Base-by-base conservation (phyloP, 2,797 vertebrate species). In the Sebastes matsubarae region DNA sequence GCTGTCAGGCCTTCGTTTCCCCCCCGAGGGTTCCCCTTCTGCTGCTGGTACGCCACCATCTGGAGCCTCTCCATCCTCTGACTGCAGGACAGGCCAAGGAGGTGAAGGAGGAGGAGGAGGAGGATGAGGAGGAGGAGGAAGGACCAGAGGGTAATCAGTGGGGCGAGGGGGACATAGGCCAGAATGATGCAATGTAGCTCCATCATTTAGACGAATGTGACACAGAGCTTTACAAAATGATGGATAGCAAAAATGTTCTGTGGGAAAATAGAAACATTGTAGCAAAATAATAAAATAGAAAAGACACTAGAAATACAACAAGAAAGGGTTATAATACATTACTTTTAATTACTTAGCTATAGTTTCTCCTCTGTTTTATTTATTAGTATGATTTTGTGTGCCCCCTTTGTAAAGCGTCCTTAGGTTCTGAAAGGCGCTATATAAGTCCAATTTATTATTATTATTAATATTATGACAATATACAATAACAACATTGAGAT, bases 31-130 rank as follows among this genome's bases (percentile, higher is more conserved):
- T 68, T 2, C 36, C 74, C 88, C 89, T 86, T 87, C 88, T 92
- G 87, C 84, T 84, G 85, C 74, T 64, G 84, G 72, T 78, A 8
- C 69, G 54, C 2, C 6, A 83, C 92, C 89, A 92, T 92, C 91
- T 93, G 92, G 83, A 87, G 66, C 69, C 66, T 72, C 63, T 70
- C 77, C 36, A 13, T 81, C 75, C 27, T 72, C 71, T 12, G 29
- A 42, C 78, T 9, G 8, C 71, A 65, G 77, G 68, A 58, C 42
- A 42, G 1, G 61, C 30, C 58, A 52, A 75, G 63, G 55, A 68
- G 78, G 65, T 8, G 20, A 25, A 18, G 22, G 22, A 25, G 38
- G 50, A 57, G 20, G 25, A n/a, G 52, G 64, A n/a, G 11, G 52
- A 74, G 59, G 55, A 68, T 68, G 65, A 7, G 16, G 16, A 22